Conservation (phyloP, 2,113 vertebrate genomes). For the Dasyurus viverrinus region DNA sequence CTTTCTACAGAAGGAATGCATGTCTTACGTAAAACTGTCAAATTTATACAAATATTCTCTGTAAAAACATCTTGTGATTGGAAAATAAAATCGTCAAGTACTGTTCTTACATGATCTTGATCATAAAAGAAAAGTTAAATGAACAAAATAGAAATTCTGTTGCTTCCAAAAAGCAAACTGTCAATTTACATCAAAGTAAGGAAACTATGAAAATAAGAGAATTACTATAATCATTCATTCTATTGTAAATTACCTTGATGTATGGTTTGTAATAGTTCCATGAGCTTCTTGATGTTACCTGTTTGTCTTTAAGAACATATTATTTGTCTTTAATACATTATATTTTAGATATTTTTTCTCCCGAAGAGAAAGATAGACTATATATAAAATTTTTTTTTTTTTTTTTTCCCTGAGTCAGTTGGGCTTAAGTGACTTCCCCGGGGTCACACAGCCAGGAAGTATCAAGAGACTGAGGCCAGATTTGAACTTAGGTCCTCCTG, state of each 20-base stretch:
- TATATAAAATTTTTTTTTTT: too few relatives aligned
- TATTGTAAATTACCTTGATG: constrained; percentile 11
- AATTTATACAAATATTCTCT: background rate
- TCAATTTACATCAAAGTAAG: constrained; percentile 17
- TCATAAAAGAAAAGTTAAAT: constrained; percentile 45
- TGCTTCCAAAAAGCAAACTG: constrained; percentile 36
- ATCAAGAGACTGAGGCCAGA: too few relatives aligned
- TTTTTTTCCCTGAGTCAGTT: too few relatives aligned
- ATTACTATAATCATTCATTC: background rate
- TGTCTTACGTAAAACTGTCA: constrained; percentile 28
- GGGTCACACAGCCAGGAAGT: too few relatives aligned
- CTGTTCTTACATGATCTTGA: background rate
- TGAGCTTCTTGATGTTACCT: constrained; percentile 44
- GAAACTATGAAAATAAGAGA: constrained; percentile 20
- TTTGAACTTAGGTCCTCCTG: too few relatives aligned
- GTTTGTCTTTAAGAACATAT: background rate
- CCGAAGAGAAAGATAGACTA: constrained; percentile 16
- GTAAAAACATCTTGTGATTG: constrained; percentile 14
- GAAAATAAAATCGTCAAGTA: constrained; percentile 17
- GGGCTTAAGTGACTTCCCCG: too few relatives aligned
- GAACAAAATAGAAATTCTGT: background rate
- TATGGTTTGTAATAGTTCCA: constrained; percentile 47
- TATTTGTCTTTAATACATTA: constrained; percentile 2
- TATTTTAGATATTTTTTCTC: constrained; percentile 36
- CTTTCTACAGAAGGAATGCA: background rate